Evolutionary conservation across 2,888 invertebrate species (phyloP).

Genomic region (Leucoma salicis): DNA sequence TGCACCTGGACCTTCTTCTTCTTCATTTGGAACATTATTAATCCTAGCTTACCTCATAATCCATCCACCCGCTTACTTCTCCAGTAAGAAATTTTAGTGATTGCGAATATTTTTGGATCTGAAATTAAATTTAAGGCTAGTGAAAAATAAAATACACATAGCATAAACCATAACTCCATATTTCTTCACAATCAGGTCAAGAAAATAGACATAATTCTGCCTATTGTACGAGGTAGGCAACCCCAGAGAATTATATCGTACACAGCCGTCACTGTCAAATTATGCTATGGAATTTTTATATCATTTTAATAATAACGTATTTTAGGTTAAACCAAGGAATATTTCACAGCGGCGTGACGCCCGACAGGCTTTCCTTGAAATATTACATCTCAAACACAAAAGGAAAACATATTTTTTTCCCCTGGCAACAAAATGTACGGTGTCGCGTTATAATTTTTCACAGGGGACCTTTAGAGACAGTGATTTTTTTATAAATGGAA

Average conservation of each 20-base stretch:
- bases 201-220: constrained; percentile 19
- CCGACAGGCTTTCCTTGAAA: constrained; percentile 39
- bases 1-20: too few species aligned
- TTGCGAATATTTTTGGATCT: too few species aligned
- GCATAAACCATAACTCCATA: constrained; percentile 3
- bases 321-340: constrained; percentile 31
- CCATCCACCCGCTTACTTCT: too few species aligned
- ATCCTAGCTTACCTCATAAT: too few species aligned
- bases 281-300: constrained; percentile 32
- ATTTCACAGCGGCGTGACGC: constrained; percentile 24
- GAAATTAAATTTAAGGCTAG: background rate
- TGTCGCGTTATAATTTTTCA: constrained; percentile 57
- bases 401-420: constrained; percentile 48
- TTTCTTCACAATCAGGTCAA: constrained; percentile 6
- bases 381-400: constrained; percentile 55
- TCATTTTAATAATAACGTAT: constrained; percentile 37
- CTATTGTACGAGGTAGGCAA: constrained; percentile 11
- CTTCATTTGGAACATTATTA: too few species aligned
- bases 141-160: background rate
- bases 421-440: constrained; percentile 41
- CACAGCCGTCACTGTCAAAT: constrained; percentile 38
- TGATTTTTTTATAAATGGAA: constrained; percentile 47
- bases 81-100: too few species aligned
- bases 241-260: constrained; percentile 15
- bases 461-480: constrained; percentile 47